These are phyloP conservation scores for Phytoseiulus persimilis DNA, from an alignment of 2,888 invertebrate genomes.

Conservation along the genomic window DNA sequence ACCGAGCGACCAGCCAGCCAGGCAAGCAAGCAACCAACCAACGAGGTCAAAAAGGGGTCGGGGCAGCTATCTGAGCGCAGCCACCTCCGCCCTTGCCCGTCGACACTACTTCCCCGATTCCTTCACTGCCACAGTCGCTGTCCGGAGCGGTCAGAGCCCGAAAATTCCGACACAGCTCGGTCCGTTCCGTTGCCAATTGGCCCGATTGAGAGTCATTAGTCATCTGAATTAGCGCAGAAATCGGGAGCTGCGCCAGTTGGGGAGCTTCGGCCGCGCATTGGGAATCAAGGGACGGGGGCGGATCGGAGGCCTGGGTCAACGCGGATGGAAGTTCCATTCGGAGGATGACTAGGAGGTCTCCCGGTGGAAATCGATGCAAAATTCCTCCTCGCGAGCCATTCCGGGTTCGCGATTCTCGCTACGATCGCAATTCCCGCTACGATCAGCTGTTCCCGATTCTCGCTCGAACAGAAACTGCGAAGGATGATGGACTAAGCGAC, in stretches of 20 bases:
- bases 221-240: slow-evolving; percentile 32
- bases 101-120: background rate
- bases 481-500: background rate
- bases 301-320: background rate
- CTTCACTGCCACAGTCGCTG: background rate
- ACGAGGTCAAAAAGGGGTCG: background rate
- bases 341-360: background rate
- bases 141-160: background rate
- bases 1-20: background rate
- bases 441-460: background rate
- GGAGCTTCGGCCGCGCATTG: background rate
- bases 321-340: background rate
- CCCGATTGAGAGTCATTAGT: slow-evolving; percentile 30
- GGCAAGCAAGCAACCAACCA: background rate
- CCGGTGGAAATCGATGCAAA: background rate
- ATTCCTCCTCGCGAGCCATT: no score
- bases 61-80: background rate
- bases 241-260: background rate
- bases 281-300: background rate
- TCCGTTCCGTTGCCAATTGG: background rate
- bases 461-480: background rate
- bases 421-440: no score
- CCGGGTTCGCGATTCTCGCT: no score
- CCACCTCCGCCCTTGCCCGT: background rate
- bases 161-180: background rate